These are phyloP conservation scores for Nomada fucata DNA, from an alignment of 2,888 invertebrate species.

Conservation along the genomic window DNA sequence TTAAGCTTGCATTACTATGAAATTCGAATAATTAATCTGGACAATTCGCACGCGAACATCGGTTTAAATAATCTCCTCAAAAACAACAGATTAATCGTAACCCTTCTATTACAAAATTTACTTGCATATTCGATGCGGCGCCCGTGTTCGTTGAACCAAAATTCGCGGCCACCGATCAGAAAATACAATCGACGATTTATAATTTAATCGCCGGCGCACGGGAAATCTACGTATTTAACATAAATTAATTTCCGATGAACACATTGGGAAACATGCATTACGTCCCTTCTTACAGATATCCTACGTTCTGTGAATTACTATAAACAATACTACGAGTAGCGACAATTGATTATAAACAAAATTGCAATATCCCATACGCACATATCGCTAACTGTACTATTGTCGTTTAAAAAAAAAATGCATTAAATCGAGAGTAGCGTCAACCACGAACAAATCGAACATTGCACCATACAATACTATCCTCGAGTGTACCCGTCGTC, in stretches of 20 bases:
- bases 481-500: too few species aligned
- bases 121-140: background rate
- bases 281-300: background rate
- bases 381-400: too few species aligned
- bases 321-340: too few species aligned
- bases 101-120: conserved; percentile 1
- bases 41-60: background rate
- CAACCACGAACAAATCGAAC: too few species aligned
- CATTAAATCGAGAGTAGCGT: too few species aligned
- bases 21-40: background rate
- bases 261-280: background rate
- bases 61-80: background rate
- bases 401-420: too few species aligned
- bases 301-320: too few species aligned
- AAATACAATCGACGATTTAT: conserved; percentile 17
- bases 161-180: background rate
- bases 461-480: too few species aligned
- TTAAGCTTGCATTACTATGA: background rate
- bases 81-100: background rate
- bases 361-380: too few species aligned
- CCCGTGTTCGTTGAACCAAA: background rate
- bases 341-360: too few species aligned
- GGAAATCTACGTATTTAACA: background rate
- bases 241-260: background rate
- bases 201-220: background rate